Conservation (phyloP, 1,140 invertebrate genomes). For the Drosophila varians region DNA sequence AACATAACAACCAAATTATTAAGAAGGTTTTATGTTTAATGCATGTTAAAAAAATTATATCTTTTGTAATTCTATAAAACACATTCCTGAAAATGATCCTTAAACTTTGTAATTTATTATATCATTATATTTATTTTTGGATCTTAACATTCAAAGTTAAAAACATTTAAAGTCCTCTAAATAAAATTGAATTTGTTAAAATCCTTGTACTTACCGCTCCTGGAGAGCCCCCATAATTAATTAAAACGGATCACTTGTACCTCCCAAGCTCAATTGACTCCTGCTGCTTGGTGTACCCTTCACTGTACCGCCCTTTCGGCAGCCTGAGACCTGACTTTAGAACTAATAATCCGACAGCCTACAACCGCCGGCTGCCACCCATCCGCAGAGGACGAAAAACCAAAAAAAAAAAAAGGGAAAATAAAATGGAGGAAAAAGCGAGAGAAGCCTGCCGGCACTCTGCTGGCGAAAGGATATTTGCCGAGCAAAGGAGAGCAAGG, state of each 20-base stretch:
- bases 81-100: too few species aligned
- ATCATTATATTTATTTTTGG: too few species aligned
- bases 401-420: slow-evolving; percentile 11
- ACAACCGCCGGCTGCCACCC: slow-evolving; percentile 63
- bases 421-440: slow-evolving; percentile 29
- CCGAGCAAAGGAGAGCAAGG: slow-evolving; percentile 32
- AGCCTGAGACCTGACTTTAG: slow-evolving; percentile 76
- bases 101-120: too few species aligned
- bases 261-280: background rate
- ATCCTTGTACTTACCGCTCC: background rate
- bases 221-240: background rate
- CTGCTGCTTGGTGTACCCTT: slow-evolving; percentile 43
- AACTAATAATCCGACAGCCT: slow-evolving; percentile 82
- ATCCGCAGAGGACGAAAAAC: slow-evolving; percentile 19
- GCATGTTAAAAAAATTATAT: too few species aligned
- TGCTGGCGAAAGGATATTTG: slow-evolving; percentile 58
- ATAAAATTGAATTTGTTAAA: too few species aligned
- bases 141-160: too few species aligned
- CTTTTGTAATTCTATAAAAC: too few species aligned
- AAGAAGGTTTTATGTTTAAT: too few species aligned
- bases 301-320: slow-evolving; percentile 39
- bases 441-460: slow-evolving; percentile 57
- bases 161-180: too few species aligned
- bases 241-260: background rate
- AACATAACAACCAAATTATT: too few species aligned